phyloP scores from a whole-genome alignment of 2,888 invertebrate species.

The Acanthacorydalis orientalis region DNA sequence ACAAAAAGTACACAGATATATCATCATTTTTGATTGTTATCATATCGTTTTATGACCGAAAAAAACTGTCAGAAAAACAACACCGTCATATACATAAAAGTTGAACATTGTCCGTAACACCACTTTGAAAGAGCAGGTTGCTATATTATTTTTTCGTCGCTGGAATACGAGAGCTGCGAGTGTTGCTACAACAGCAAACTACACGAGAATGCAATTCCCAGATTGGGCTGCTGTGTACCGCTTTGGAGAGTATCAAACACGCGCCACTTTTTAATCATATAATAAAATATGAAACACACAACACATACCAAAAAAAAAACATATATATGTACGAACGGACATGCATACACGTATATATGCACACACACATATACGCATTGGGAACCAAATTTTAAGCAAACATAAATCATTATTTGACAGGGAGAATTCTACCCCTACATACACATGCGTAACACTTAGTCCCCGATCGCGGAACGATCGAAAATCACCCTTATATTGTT shows the following conservation, averaged over 20 bases:
- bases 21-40: too few species aligned
- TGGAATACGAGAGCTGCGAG: too few species aligned
- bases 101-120: too few species aligned
- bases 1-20: too few species aligned
- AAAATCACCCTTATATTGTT: conserved; percentile 6
- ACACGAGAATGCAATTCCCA: background rate
- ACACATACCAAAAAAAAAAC: background rate
- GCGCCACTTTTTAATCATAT: background rate
- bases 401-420: conserved; percentile 25
- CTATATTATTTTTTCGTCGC: too few species aligned
- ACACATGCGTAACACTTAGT: conserved; percentile 10
- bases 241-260: background rate
- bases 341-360: background rate
- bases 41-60: too few species aligned
- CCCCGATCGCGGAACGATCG: conserved; percentile 1
- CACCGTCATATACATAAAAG: too few species aligned
- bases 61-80: too few species aligned
- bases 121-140: too few species aligned
- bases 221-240: background rate
- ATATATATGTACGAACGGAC: too few species aligned
- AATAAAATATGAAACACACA: background rate
- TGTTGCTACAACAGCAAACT: background rate
- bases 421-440: conserved; percentile 18
- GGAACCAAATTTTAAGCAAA: conserved; percentile 15
- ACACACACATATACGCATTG: background rate